These are phyloP conservation scores for Xylota segnis DNA, from an alignment of 2,888 invertebrate species.

Conservation along the genomic window DNA sequence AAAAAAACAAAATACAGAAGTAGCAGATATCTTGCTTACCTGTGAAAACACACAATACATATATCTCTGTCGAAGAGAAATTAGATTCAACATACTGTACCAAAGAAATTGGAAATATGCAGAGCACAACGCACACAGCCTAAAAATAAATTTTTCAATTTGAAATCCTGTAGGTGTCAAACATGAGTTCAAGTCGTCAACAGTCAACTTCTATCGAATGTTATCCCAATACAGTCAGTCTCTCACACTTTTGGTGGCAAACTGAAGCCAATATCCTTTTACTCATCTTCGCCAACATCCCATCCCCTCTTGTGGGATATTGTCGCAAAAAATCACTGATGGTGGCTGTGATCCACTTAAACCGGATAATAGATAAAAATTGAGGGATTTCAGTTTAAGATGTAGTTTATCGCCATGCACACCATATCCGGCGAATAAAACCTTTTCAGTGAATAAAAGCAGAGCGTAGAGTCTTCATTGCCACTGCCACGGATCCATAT, in stretches of 20 bases:
- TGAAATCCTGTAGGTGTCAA: constrained; percentile 30
- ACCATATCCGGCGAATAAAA: not conserved
- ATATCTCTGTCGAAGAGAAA: not conserved
- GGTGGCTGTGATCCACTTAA: constrained; percentile 13
- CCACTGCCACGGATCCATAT: not conserved
- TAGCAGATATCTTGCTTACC: not conserved
- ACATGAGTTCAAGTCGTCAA: constrained; percentile 35
- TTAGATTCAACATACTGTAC: not conserved
- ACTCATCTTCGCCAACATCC: not conserved
- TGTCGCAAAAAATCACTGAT: constrained; percentile 1
- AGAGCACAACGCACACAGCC: constrained; percentile 1
- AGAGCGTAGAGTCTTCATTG: not conserved
- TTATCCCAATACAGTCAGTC: not conserved
- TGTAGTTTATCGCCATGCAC: constrained; percentile 1
- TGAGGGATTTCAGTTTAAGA: constrained; percentile 15
- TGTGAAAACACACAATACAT: constrained; percentile 6
- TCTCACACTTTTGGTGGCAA: not conserved
- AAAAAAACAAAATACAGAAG: no score
- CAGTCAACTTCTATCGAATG: constrained; percentile 28
- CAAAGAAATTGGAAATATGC: not conserved
- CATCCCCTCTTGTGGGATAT: not conserved
- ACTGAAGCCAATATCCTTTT: constrained; percentile 2
- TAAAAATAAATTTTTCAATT: constrained; percentile 39
- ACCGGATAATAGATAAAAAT: constrained; percentile 35
- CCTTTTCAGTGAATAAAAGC: not conserved